Base-by-base conservation (phyloP, 1,140 invertebrate genomes). In the Bombus huntii region DNA sequence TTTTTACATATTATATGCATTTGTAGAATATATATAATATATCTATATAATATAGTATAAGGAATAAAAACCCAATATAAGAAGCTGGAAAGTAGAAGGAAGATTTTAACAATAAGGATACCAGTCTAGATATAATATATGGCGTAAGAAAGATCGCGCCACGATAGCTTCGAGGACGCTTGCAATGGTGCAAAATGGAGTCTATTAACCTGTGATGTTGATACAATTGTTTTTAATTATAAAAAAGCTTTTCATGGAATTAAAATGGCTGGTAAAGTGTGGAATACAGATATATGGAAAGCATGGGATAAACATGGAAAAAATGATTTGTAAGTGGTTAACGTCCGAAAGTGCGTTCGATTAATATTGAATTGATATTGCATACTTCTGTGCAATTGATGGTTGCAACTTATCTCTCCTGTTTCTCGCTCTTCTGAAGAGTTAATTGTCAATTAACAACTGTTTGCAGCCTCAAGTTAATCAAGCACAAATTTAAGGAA, bases 271-370 rank as follows among this genome's bases (percentile, higher is more conserved):
- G 93, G 91, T 92, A 95, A 94, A 95, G 85, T 89, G 91, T 95
- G 95, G 93, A 95, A 93, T 92, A 86, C 95, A 57, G 96, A 97
- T 84, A 94, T 96, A 92, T 97, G 96, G 96, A 96, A 97, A 95
- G 95, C 95, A 92, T 97, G 96, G 96, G 96, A 97, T 91, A 97
- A 96, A 94, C 95, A 95, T 82, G 96, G 96, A 85, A 96, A 96
- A 95, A 95, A 94, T 90, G 96, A 96, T 94, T 96, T 96, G 96
- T 97, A 96, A 96, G 96, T 96, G 92, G 89, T 92, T 91, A 87
- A 91, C 90, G 89, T 89, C 87, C 92, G 90, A 89, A 53, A 89
- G 90, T 90, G 88, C 89, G 87, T 90, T 92, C 90, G 85, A 92
- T 94, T 93, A 90, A 92, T 87, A 90, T 91, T 90, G 88, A 90